Evolutionary conservation across 1,140 invertebrate species (phyloP), one percentile per base, ranked within the genome.

Genomic region (Heliconius eleuchia): DNA sequence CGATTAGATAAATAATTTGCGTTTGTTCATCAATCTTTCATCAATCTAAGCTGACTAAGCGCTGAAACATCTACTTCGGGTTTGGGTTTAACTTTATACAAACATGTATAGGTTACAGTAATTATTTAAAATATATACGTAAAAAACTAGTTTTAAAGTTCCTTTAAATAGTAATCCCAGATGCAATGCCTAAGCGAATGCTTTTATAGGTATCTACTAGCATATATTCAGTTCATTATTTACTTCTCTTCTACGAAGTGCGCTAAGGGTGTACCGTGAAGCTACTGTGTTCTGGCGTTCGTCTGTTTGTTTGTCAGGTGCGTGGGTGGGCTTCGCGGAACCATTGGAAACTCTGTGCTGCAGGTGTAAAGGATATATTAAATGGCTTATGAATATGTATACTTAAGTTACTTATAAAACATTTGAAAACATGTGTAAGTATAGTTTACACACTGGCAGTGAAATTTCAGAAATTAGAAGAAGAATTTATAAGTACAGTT

Each of bases 261-360:
- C 50, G 75, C 57, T 73, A 78, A 78, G 77, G 52, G 42, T 71
- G 78, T 82, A 34, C 34, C 77, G 72, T 77, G 73, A 76, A 82
- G 81, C 81, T 87, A 81, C 82, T 77, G 82, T 79, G 78, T 66
- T 79, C 75, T 88, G 91, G 78, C 72, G 77, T 86, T 82, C 78
- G 87, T 91, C 90, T 71, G 85, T 88, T 87, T 91, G 87, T 89
- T 88, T 89, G 89, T 89, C 90, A 91, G 89, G 76, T 86, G 86
- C 77, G 81, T 90, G 89, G 89, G 91, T 90, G 91, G 91, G 80
- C 87, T 92, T 90, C 91, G 75, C 13, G 39, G 89, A 92, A 92
- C 81, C 78, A 74, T 79, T 82, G 76, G 37, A 72, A 16, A 42
- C 71, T 16, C 18, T 30, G 19, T 27, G 19, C 6, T 42, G 71